A percentile compares a stretch with the other conserved stretches of the same genome.
Conservation (phyloP, 92 coral and sea anemone species). For the Palythoa heliodiscus region DNA sequence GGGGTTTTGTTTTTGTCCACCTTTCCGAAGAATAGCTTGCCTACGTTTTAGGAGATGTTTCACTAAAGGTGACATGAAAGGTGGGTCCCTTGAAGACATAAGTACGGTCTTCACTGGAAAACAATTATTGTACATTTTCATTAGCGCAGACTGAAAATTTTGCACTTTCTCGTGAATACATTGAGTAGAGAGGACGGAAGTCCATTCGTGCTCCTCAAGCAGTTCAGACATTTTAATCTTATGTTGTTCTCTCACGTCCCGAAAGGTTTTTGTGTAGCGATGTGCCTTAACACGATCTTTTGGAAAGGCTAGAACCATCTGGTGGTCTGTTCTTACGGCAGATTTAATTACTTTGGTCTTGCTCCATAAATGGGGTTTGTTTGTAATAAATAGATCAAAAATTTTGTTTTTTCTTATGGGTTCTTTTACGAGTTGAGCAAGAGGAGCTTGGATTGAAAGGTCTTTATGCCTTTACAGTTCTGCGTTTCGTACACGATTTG, state of each 20-base stretch:
- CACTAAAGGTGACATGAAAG: too few relatives aligned
- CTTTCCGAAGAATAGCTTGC: too few relatives aligned
- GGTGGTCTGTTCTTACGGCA: too few relatives aligned
- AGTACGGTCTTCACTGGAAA: constrained; percentile 38
- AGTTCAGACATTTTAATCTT: constrained; percentile 53
- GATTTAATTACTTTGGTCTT: too few relatives aligned
- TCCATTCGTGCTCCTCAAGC: constrained; percentile 39
- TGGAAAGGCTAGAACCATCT: neutral
- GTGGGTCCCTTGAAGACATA: too few relatives aligned
- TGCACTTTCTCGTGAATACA: constrained; percentile 33
- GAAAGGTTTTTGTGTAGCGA: too few relatives aligned
- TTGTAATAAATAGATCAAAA: constrained; percentile 47
- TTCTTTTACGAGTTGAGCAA: constrained; percentile 53
- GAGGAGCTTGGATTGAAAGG: constrained; percentile 43
- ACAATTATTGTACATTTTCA: constrained; percentile 34
- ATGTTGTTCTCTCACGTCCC: constrained; percentile 38
- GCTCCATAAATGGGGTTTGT: constrained; percentile 54
- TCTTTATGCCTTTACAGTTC: too few relatives aligned
- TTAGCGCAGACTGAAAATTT: constrained; percentile 30
- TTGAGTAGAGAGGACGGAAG: constrained; percentile 39
- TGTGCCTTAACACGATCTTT: too few relatives aligned
- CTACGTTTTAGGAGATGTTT: too few relatives aligned
- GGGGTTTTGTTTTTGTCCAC: too few relatives aligned
- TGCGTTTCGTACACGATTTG: too few relatives aligned
- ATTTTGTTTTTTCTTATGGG: constrained; percentile 40